Conservation (phyloP, 2,113 vertebrate species). For the crab-eating macaque (Macaca fascicularis) region DNA sequence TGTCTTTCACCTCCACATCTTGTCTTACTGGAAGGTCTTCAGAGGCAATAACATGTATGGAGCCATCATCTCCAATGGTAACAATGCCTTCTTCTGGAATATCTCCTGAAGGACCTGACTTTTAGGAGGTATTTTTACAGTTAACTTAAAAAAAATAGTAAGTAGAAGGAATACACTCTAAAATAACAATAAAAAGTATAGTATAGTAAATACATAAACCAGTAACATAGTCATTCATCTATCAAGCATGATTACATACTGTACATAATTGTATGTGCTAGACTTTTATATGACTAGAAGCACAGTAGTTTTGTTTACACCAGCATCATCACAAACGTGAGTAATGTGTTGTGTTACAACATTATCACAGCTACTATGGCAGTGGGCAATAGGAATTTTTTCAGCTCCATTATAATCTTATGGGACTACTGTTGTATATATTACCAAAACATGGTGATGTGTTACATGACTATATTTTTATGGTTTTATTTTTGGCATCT, state of each 20-base stretch:
- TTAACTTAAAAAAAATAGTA: background rate
- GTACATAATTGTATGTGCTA: background rate
- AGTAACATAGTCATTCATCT: background rate
- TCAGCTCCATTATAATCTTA: background rate
- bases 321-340: background rate
- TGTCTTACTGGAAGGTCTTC: background rate
- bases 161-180: background rate
- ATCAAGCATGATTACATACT: background rate
- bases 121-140: background rate
- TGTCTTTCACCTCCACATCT: background rate
- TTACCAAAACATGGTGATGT: background rate
- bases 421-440: background rate
- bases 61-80: background rate
- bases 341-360: background rate
- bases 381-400: background rate
- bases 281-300: background rate
- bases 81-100: background rate
- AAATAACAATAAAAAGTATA: background rate
- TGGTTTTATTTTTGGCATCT: background rate
- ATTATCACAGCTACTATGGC: background rate
- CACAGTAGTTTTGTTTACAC: background rate
- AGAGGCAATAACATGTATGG: background rate
- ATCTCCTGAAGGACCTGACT: background rate
- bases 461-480: background rate
- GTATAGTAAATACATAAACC: background rate